Percentiles rank a stretch among this genome's conserved stretches.
phyloP scores from a whole-genome alignment of 2,888 invertebrate species.

The Ennomos fuscantarius region DNA sequence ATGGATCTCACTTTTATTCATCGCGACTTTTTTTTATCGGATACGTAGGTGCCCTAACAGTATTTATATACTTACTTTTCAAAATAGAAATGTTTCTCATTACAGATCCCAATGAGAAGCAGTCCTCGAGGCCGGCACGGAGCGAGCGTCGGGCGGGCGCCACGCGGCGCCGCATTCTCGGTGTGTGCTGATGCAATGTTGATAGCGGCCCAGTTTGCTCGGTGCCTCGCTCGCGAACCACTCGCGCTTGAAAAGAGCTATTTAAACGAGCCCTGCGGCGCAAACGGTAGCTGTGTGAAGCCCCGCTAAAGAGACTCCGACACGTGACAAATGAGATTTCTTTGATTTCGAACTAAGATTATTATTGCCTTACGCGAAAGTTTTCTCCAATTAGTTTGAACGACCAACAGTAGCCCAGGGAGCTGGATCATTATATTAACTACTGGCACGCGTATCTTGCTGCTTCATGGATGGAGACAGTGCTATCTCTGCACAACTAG shows the following conservation, averaged over 20 bases:
- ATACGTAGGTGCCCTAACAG: no score
- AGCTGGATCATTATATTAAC: neutral
- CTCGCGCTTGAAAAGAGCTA: slow-evolving; percentile 2
- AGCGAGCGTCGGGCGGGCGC: neutral
- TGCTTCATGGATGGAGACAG: no score
- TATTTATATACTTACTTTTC: no score
- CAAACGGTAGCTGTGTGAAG: neutral
- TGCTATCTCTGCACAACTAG: no score
- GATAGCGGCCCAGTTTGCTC: slow-evolving; percentile 25
- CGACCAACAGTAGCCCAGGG: no score
- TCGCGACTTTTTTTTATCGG: no score
- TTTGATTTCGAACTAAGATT: neutral
- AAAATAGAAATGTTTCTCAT: neutral
- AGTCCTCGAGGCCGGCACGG: neutral
- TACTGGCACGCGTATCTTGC: neutral
- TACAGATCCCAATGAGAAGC: neutral
- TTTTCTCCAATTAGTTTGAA: no score
- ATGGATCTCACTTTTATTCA: no score
- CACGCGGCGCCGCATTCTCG: slow-evolving; percentile 10
- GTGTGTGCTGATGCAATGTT: slow-evolving; percentile 36
- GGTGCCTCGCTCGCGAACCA: neutral
- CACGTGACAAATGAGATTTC: neutral
- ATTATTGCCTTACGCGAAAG: neutral
- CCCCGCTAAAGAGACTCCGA: neutral
- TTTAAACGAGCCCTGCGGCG: slow-evolving; percentile 4